phyloP scores from a whole-genome alignment of 2,888 invertebrate species.

The Sialis lutaria region DNA sequence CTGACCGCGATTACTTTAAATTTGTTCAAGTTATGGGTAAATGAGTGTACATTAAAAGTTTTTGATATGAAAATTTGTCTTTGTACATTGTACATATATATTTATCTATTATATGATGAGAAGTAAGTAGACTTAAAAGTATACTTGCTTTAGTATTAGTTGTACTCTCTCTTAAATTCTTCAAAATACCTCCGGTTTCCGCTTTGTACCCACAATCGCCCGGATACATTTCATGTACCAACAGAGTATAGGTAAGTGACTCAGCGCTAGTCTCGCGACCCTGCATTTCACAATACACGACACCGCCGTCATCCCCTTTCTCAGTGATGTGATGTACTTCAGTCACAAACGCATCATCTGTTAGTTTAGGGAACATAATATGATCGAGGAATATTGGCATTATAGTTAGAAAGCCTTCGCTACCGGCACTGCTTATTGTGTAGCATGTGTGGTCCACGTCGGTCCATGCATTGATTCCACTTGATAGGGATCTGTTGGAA shows the following conservation, averaged over 20 bases:
- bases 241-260: slow-evolving; percentile 42
- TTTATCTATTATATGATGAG: too few relatives aligned
- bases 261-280: slow-evolving; percentile 68
- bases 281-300: slow-evolving; percentile 95
- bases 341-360: slow-evolving; percentile 65
- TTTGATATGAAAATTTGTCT: too few relatives aligned
- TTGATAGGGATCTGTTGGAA: slow-evolving; percentile 77
- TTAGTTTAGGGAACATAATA: slow-evolving; percentile 66
- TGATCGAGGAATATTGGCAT: slow-evolving; percentile 85
- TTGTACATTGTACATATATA: too few relatives aligned
- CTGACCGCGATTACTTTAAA: too few relatives aligned
- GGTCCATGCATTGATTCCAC: slow-evolving; percentile 87
- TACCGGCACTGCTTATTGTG: slow-evolving; percentile 73
- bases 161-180: slow-evolving; percentile 67
- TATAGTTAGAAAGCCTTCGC: slow-evolving; percentile 70
- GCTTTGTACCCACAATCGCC: slow-evolving; percentile 67
- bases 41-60: too few relatives aligned
- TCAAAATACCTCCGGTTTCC: slow-evolving; percentile 71
- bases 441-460: slow-evolving; percentile 78
- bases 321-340: slow-evolving; percentile 87
- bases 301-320: slow-evolving; percentile 78
- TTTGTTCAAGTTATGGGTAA: too few relatives aligned
- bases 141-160: slow-evolving; percentile 54
- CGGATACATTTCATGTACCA: slow-evolving; percentile 59
- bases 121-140: too few relatives aligned